Conservation (phyloP, 2,888 invertebrate genomes). For the Clanis bilineata region DNA sequence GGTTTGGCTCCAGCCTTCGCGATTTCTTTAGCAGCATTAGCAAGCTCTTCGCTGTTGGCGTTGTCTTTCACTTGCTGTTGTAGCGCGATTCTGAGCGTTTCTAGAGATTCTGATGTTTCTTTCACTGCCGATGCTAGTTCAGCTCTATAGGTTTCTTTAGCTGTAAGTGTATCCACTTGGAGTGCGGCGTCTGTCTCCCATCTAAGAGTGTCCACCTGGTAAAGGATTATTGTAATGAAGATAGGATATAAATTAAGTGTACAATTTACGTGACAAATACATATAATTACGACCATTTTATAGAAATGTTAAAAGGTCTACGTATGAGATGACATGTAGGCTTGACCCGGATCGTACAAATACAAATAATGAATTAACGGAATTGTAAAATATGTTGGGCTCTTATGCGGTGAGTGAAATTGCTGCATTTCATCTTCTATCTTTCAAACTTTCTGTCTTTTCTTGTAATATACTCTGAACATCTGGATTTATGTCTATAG, state of each 20-base stretch:
- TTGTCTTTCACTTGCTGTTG: conserved; percentile 59
- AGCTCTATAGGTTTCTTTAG: conserved; percentile 90
- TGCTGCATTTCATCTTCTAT: too few relatives aligned
- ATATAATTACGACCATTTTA: too few relatives aligned
- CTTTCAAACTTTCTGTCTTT: too few relatives aligned
- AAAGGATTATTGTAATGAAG: neutral
- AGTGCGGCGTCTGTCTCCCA: conserved; percentile 90
- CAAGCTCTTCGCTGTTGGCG: conserved; percentile 83
- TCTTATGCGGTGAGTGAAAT: too few relatives aligned
- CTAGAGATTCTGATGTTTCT: conserved; percentile 86
- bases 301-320: too few relatives aligned
- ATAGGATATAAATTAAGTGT: neutral
- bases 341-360: too few relatives aligned
- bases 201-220: conserved; percentile 88
- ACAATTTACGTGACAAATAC: too few relatives aligned
- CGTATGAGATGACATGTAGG: too few relatives aligned
- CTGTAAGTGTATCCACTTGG: conserved; percentile 92
- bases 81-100: conserved; percentile 83
- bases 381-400: too few relatives aligned
- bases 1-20: conserved; percentile 90
- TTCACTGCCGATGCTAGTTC: conserved; percentile 88
- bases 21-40: conserved; percentile 86
- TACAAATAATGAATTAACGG: too few relatives aligned
- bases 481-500: neutral
- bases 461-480: too few relatives aligned